Percentiles rank a stretch among this genome's conserved stretches.
phyloP scores from a whole-genome alignment of 2,888 invertebrate genomes.

The Venusia cambrica region DNA sequence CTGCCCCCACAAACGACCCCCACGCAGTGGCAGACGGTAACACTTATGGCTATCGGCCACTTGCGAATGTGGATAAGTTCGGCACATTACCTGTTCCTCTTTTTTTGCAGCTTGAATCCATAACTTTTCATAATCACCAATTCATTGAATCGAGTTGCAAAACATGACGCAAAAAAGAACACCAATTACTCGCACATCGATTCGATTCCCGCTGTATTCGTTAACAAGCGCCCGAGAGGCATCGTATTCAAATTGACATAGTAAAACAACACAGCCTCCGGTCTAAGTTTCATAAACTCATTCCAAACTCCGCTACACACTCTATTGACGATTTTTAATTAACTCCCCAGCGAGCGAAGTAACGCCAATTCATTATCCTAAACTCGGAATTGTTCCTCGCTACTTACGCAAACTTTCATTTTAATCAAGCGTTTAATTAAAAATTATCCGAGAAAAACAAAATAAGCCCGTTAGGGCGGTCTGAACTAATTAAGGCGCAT shows the following conservation, averaged over 20 bases:
- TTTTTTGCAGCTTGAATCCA: no score
- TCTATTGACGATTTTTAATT: slow-evolving; percentile 81
- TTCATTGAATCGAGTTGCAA: no score
- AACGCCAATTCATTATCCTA: slow-evolving; percentile 82
- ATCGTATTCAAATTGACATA: slow-evolving; percentile 79
- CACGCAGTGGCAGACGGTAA: no score
- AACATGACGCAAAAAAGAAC: slow-evolving; percentile 11
- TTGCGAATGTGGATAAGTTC: no score
- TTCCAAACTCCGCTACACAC: slow-evolving; percentile 77
- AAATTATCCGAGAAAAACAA: slow-evolving; percentile 82
- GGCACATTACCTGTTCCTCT: no score
- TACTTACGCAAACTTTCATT: slow-evolving; percentile 82
- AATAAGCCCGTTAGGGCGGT: slow-evolving; percentile 80
- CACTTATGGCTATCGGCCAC: no score
- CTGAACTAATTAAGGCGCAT: slow-evolving; percentile 79
- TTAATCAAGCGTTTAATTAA: slow-evolving; percentile 82
- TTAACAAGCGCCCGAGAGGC: slow-evolving; percentile 50
- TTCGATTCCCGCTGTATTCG: slow-evolving; percentile 26
- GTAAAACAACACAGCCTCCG: slow-evolving; percentile 75
- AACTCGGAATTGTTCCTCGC: slow-evolving; percentile 80
- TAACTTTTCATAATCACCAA: no score
- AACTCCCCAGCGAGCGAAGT: slow-evolving; percentile 77
- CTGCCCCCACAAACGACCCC: no score
- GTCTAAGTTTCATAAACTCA: slow-evolving; percentile 78
- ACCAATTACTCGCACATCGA: slow-evolving; percentile 14